Evolutionary conservation across 2,113 vertebrate genomes (phyloP).

Genomic region (Bothrops jararaca): DNA sequence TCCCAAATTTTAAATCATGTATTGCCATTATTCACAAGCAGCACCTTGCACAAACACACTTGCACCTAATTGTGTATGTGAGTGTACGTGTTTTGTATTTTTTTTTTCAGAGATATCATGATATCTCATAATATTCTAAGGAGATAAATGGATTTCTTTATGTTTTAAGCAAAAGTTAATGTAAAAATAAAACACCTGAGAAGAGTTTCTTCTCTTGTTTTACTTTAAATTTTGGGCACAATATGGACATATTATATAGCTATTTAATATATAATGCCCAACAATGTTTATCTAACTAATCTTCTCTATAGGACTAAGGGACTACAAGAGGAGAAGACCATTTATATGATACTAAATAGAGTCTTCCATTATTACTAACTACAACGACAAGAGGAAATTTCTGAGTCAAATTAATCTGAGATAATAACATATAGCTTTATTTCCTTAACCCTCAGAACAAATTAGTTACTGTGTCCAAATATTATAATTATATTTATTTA

Average conservation of each 20-base stretch:
- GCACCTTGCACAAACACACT: background rate
- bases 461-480: background rate
- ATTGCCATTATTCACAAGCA: background rate
- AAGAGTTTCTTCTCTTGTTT: background rate
- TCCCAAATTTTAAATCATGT: background rate
- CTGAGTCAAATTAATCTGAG: background rate
- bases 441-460: background rate
- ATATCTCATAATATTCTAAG: background rate
- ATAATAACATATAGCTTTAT: background rate
- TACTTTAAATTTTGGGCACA: background rate
- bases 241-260: background rate
- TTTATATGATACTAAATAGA: background rate
- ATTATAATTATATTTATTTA: background rate
- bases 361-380: background rate
- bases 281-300: background rate
- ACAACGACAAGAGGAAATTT: background rate
- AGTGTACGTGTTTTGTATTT: background rate
- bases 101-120: background rate
- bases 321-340: background rate
- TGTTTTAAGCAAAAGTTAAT: background rate
- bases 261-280: background rate
- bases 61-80: background rate
- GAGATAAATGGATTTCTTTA: background rate
- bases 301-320: background rate
- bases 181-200: background rate